Base-by-base conservation (phyloP, 2,113 vertebrate genomes). In the Mirza zaza region DNA sequence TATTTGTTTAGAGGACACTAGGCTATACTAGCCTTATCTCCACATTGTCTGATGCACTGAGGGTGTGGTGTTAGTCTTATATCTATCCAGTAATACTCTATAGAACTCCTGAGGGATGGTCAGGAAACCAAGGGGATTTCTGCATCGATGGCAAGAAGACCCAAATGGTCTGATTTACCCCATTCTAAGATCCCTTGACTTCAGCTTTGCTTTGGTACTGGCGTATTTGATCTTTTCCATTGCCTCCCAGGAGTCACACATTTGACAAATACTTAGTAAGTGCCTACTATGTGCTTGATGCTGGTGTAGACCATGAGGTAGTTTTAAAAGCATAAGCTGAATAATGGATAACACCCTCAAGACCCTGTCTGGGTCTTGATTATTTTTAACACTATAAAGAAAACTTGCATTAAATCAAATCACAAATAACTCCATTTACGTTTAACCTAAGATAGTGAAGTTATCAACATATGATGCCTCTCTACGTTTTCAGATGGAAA, bases 401-500 rank as follows among this genome's bases (percentile, higher is more conserved):
- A 96, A 82, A 88, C 32, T 70, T 75, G 57, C 50, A 52, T 81
- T 36, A 73, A 86, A 85, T 94, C 88, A 80, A 87, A 91, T 59
- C 27, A 63, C 36, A 79, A 2, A 2, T 39, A 73, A 70, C 83
- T 84, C 45, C 77, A 29, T 95, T 96, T 95, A 36, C 81, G 65
- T 77, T 89, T 96, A 94, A 94, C 71, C 95, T 86, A 97, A 90
- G 50, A 12, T 63, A 11, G 95, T 95, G 97, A 95, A 85, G 52
- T 71, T 97, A 97, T 96, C 96, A 97, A 59, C 88, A 70, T 93
- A 25, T 68, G 71, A 92, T 97, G 76, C 45, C 90, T 97, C 77
- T 68, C 79, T 79, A 4, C 70, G 63, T 86, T 97, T 95, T 93
- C 96, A 97, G 98, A 97, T 98, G 97, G 95, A 96, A 97, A 97